Conservation (phyloP, 1,140 invertebrate genomes). For the Thaumatotibia leucotreta region DNA sequence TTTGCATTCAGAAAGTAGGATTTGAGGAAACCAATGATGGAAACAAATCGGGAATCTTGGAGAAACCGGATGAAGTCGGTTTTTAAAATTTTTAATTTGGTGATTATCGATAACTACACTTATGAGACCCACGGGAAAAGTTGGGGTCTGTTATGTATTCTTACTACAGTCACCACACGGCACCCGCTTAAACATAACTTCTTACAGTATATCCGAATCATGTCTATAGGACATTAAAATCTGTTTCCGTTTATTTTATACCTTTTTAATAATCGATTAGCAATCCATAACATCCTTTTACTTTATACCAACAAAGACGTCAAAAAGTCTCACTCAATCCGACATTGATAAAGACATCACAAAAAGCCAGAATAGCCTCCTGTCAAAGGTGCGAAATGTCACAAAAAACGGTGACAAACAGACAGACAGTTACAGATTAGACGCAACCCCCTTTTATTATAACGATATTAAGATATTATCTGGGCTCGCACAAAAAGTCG, state of each 20-base stretch:
- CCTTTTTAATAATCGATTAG: neutral
- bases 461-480: constrained; percentile 74
- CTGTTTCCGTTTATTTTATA: neutral
- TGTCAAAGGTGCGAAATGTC: constrained; percentile 62
- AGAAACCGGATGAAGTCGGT: too few species aligned
- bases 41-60: too few species aligned
- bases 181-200: too few species aligned
- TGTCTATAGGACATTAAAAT: neutral
- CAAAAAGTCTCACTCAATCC: constrained; percentile 5
- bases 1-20: too few species aligned
- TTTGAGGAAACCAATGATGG: too few species aligned
- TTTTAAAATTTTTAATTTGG: too few species aligned
- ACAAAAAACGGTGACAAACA: constrained; percentile 39
- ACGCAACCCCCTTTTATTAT: constrained; percentile 62
- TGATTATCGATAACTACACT: too few species aligned
- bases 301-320: neutral
- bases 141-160: too few species aligned
- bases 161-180: too few species aligned
- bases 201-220: too few species aligned
- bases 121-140: too few species aligned
- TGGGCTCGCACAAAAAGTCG: constrained; percentile 41
- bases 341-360: constrained; percentile 7
- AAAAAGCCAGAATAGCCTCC: constrained; percentile 38
- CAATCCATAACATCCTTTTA: neutral
- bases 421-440: constrained; percentile 70